A percentile compares a stretch with the other conserved stretches of the same genome.
Conservation (phyloP, 2,797 vertebrate genomes). For the Toxotes lorentzi region DNA sequence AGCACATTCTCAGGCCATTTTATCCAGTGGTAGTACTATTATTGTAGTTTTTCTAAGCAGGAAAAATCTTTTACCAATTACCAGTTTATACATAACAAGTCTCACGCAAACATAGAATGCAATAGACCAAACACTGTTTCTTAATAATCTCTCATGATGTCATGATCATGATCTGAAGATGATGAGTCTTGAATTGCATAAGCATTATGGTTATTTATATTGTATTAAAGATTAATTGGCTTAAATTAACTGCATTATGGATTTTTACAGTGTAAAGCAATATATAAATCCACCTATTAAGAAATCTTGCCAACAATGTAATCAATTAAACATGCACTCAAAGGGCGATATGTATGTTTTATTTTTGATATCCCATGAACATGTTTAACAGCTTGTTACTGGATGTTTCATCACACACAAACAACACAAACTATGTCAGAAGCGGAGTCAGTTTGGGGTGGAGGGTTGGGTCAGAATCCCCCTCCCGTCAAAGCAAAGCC, state of each 20-base stretch:
- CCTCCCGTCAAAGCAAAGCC: conserved; percentile 2
- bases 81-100: background rate
- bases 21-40: background rate
- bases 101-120: background rate
- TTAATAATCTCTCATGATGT: too few species aligned
- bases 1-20: background rate
- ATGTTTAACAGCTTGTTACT: background rate
- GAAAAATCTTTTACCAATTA: too few species aligned
- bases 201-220: too few species aligned
- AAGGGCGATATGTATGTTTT: background rate
- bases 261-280: background rate
- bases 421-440: background rate
- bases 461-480: background rate
- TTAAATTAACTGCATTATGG: background rate
- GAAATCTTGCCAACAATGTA: background rate
- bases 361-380: background rate
- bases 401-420: background rate
- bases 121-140: too few species aligned
- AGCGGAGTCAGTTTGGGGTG: background rate
- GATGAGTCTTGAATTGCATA: background rate
- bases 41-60: too few species aligned
- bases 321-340: background rate
- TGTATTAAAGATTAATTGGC: background rate
- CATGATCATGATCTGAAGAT: background rate
- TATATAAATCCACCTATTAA: background rate